Evolutionary conservation across 2,113 vertebrate species (phyloP).

Genomic region (Semicossyphus pulcher): DNA sequence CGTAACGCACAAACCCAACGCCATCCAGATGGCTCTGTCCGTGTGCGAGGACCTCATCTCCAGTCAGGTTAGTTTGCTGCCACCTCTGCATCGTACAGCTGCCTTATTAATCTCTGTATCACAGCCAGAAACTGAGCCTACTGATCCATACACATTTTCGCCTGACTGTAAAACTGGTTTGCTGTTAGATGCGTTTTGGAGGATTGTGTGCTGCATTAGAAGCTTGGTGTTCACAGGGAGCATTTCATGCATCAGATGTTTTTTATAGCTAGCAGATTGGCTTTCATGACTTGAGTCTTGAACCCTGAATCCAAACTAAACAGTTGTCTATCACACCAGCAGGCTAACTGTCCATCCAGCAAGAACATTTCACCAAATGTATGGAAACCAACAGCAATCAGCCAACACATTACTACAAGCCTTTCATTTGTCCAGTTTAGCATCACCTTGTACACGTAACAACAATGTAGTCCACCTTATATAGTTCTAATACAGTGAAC

Average conservation of each 20-base stretch:
- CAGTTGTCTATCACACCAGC: not conserved
- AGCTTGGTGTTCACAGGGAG: slow-evolving; percentile 16
- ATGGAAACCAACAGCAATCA: not conserved
- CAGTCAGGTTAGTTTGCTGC: slow-evolving; percentile 87
- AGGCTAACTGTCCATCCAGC: not conserved
- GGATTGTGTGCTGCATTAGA: not conserved
- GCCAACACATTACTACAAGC: not conserved
- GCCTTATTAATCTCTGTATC: not conserved
- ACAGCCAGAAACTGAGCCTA: not conserved
- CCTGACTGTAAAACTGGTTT: not conserved
- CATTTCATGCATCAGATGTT: not conserved
- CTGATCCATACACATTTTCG: not conserved
- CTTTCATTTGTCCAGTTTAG: slow-evolving; percentile 6
- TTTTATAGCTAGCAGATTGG: not conserved
- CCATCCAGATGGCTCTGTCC: slow-evolving; percentile 98
- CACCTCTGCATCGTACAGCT: slow-evolving; percentile 17
- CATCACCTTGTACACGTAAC: not conserved
- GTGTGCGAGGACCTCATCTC: slow-evolving; percentile 99
- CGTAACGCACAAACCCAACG: slow-evolving; percentile 96
- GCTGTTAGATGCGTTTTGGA: not conserved
- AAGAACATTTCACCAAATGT: not conserved
- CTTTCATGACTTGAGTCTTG: not conserved
- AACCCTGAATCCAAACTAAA: not conserved
- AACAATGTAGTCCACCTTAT: slow-evolving; percentile 23
- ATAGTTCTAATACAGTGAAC: not conserved